Percentiles rank a stretch among this genome's conserved stretches.
Evolutionary conservation across 1,140 invertebrate genomes (phyloP).

Genomic region (Nixonia krombeini): DNA sequence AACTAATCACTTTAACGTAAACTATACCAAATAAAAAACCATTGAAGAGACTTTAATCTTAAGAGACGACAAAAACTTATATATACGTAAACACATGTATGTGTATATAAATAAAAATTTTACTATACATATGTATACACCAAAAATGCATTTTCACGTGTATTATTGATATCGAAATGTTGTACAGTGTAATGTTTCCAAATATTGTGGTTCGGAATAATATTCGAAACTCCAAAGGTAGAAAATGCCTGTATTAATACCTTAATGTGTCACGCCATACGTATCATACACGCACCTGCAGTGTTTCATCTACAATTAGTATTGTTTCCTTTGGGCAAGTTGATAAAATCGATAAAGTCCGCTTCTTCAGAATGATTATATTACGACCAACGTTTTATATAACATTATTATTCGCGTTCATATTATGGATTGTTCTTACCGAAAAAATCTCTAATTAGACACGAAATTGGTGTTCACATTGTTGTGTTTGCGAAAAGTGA

Average conservation of each 20-base stretch:
- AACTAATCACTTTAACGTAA: slow-evolving; percentile 47
- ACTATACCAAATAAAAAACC: slow-evolving; percentile 44
- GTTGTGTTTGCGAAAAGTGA: neutral
- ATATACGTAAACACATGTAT: neutral
- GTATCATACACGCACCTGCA: neutral
- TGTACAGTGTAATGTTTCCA: slow-evolving; percentile 17
- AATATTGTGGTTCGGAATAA: slow-evolving; percentile 2
- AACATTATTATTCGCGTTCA: neutral
- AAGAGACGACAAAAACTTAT: slow-evolving; percentile 8
- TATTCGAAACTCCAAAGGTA: neutral
- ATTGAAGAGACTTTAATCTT: slow-evolving; percentile 14
- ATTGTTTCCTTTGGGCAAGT: neutral
- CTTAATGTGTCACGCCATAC: slow-evolving; percentile 3
- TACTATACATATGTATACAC: neutral
- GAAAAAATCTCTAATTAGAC: neutral
- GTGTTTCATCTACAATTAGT: neutral
- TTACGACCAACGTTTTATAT: neutral
- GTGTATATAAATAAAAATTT: neutral
- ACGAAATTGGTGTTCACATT: neutral
- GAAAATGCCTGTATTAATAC: neutral
- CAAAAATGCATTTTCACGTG: neutral
- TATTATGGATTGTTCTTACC: neutral
- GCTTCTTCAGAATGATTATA: neutral
- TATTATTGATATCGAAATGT: slow-evolving; percentile 15
- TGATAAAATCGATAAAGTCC: neutral